A percentile compares a stretch with the other conserved stretches of the same genome.
Evolutionary conservation across 2,113 vertebrate species (phyloP).

Genomic region (Gulo gulo): DNA sequence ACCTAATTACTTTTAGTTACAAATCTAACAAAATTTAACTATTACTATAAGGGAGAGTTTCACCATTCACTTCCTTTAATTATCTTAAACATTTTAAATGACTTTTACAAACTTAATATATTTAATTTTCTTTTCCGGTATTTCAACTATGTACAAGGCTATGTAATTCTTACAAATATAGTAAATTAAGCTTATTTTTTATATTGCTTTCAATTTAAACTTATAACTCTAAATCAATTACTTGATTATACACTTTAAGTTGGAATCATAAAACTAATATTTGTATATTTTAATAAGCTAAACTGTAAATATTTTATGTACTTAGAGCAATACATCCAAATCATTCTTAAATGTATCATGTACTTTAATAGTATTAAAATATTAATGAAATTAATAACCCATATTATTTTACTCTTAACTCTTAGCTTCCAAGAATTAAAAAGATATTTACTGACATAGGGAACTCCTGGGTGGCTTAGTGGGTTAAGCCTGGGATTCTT

Average conservation of each 20-base stretch:
- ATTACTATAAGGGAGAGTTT: background rate
- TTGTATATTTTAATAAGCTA: background rate
- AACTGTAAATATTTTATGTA: background rate
- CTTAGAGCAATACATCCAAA: background rate
- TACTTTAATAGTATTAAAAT: background rate
- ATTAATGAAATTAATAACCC: background rate
- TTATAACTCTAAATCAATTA: background rate
- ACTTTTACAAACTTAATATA: constrained; percentile 10
- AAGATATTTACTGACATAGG: background rate
- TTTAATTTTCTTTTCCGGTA: background rate
- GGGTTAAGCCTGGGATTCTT: background rate
- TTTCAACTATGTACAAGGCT: background rate
- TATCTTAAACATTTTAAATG: background rate
- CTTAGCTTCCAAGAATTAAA: background rate
- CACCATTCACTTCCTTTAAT: background rate
- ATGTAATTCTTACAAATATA: background rate
- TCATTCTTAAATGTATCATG: background rate
- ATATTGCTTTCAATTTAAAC: background rate
- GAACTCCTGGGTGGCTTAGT: background rate
- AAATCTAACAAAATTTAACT: background rate
- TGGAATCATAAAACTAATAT: background rate
- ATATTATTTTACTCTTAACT: background rate
- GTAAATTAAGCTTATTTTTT: background rate
- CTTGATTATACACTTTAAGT: background rate
- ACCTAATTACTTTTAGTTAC: background rate